Evolutionary conservation across 2,797 vertebrate genomes (phyloP), one percentile per base, ranked within the genome.

Genomic region (Sebastes minor): DNA sequence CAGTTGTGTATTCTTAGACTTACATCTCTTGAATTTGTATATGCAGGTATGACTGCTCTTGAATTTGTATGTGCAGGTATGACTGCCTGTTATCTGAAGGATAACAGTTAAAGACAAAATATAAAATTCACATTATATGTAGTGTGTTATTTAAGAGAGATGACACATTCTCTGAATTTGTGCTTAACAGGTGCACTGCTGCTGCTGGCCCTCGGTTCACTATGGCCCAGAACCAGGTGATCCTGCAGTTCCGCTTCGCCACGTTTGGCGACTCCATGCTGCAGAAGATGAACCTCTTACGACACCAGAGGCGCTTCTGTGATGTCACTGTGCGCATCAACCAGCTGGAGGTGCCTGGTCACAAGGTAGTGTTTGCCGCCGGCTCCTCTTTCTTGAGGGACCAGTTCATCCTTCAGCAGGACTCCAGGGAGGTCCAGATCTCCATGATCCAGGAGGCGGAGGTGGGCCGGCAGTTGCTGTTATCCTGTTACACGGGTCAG

Each of bases 371-470:
- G 76, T 97, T 99, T 60, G 99, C 99, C 2, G 98, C 99, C 12
- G 98, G 99, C 63, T 99, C 99, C 4, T 97, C 99, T 35, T 99
- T 99, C 91, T 95, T 99, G 93, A 93, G 98, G 89, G 98, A 99
- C 90, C 98, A 99, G 92, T 99, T 99, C 87, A 95, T 99, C 92
- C 97, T 99, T 35, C 95, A 97, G 25, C 96, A 97, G 22, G 97
- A 98, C 93, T 98, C 98, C 0, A 90, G 91, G 72, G 98, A 99
- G 88, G 96, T 99, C 70, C 96, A 97, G 81, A 99, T 99, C 90
- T 97, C 97, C 49, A 98, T 98, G 91, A 94, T 97, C 84, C 98
- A 99, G 94, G 97, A 97, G 67, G 97, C 98, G 0, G 97, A 99
- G 90, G 97, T 99, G 64, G 98, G 98, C 71, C 95, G 95, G 23